A percentile compares a stretch with the other conserved stretches of the same genome.
Conservation (phyloP, 2,797 vertebrate genomes). For the Thamnophis elegans region DNA sequence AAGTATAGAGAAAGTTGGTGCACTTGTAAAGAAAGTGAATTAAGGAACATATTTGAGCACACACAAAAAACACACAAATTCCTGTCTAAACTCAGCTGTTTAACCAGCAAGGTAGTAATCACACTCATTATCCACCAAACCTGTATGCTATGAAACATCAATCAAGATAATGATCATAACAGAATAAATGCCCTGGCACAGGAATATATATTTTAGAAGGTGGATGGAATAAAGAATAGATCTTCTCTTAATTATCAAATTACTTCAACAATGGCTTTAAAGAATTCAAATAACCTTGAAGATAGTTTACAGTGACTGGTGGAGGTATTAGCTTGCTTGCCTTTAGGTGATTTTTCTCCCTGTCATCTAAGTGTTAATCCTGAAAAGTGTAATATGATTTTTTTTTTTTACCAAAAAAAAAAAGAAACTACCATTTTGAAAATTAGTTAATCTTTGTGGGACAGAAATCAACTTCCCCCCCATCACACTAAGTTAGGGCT, state of each 20-base stretch:
- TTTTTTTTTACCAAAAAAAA: fast-evolving
- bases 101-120: constrained; percentile 29
- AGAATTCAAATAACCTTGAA: constrained; percentile 18
- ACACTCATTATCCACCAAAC: constrained; percentile 47
- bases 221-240: constrained; percentile 12
- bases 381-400: not conserved
- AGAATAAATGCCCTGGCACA: constrained; percentile 6
- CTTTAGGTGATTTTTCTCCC: not conserved
- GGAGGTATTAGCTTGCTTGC: not conserved
- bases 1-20: constrained; percentile 20
- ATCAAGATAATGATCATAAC: constrained; percentile 31
- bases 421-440: not conserved
- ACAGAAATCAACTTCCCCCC: too few species aligned
- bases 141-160: constrained; percentile 32
- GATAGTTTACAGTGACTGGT: not conserved
- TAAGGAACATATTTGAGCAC: constrained; percentile 30
- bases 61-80: not conserved
- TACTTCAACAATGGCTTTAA: constrained; percentile 5
- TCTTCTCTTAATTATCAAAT: constrained; percentile 3
- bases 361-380: not conserved
- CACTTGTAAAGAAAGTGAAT: constrained; percentile 30
- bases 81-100: constrained; percentile 44
- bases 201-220: not conserved
- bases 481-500: not conserved
- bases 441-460: not conserved